Evolutionary conservation across 2,113 vertebrate species (phyloP).

Genomic region (Erpornis zantholeuca): DNA sequence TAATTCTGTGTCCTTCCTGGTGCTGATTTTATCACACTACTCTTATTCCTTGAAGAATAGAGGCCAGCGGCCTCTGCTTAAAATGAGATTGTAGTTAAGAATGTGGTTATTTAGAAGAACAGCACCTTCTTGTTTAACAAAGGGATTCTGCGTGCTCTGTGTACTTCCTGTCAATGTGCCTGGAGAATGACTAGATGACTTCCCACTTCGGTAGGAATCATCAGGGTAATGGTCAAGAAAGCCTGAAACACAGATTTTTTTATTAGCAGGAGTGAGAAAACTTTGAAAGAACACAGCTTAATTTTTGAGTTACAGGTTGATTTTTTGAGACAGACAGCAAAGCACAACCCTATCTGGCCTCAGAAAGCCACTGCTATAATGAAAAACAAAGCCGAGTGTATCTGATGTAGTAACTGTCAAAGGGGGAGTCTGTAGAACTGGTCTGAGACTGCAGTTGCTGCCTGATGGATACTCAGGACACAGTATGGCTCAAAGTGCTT

Average conservation of each 20-base stretch:
- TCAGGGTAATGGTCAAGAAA: background rate
- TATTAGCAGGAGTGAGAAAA: background rate
- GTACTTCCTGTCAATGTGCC: background rate
- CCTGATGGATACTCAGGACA: background rate
- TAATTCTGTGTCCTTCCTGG: slow-evolving; percentile 26
- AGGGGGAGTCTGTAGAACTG: background rate
- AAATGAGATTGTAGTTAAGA: background rate
- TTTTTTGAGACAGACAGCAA: background rate
- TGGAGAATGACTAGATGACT: background rate
- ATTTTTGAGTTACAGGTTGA: background rate
- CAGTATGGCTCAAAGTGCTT: background rate
- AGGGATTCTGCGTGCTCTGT: background rate
- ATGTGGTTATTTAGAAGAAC: background rate
- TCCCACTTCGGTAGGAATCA: background rate
- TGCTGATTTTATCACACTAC: slow-evolving; percentile 16
- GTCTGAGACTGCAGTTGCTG: background rate
- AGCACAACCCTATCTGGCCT: background rate
- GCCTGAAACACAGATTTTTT: background rate
- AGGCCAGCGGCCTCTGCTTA: background rate
- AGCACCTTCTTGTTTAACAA: background rate
- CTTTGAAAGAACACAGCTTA: background rate
- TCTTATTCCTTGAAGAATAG: background rate
- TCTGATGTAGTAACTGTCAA: background rate
- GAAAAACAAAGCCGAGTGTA: background rate
- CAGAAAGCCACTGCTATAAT: background rate